Evolutionary conservation across 64 coral and sea anemone genomes (phyloP).

Genomic region (Anthopleura sola): DNA sequence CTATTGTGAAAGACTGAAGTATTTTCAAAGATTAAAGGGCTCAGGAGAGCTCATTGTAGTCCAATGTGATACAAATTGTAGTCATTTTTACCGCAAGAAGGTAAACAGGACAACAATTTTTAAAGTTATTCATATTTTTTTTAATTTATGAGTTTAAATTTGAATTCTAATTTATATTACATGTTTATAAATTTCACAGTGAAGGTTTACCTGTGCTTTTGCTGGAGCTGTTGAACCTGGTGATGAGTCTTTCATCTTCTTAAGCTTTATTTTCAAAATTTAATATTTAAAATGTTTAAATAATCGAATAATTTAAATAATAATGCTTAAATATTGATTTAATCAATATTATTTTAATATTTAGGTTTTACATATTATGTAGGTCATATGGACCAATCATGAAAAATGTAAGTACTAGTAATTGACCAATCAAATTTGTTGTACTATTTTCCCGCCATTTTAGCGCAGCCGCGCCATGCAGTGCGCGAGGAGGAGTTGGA

Average conservation of each 20-base stretch:
- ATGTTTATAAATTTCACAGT: no score
- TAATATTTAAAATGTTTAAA: neutral
- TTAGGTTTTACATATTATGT: neutral
- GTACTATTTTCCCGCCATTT: constrained; percentile 11
- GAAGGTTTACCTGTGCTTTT: constrained; percentile 23
- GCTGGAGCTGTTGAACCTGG: neutral
- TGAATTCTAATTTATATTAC: no score
- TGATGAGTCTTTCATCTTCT: constrained; percentile 21
- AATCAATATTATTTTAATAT: neutral
- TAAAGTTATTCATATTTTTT: no score
- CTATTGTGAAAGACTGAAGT: no score
- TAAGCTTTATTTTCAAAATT: constrained; percentile 21
- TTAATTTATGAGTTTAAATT: no score
- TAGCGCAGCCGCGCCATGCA: neutral
- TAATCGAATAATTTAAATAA: no score
- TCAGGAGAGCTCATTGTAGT: no score
- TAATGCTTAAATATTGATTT: neutral
- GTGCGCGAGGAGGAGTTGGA: neutral
- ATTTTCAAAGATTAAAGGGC: no score
- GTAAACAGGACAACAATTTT: no score
- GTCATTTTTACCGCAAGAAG: no score
- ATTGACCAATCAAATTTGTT: neutral
- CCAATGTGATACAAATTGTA: no score
- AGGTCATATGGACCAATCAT: neutral
- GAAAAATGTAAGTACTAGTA: neutral